Percentiles rank a stretch among this genome's conserved stretches.
Conservation (phyloP, 2,888 invertebrate genomes). For the Nemapogon koenigi region DNA sequence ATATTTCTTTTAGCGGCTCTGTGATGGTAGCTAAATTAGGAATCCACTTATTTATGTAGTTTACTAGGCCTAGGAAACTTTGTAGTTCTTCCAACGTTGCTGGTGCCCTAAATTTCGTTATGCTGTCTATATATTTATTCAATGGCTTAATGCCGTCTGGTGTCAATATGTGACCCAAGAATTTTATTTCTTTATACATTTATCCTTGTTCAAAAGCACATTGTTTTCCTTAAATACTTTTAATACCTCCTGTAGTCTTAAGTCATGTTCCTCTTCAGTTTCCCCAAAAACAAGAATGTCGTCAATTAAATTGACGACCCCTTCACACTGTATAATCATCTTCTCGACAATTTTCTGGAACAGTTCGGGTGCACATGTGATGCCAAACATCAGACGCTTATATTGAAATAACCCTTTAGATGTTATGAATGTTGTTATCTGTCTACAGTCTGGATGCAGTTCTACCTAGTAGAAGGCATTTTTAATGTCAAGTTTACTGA, state of each 20-base stretch:
- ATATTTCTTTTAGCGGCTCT: slow-evolving; percentile 6
- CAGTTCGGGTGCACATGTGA: slow-evolving; percentile 36
- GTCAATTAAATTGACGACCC: slow-evolving; percentile 30
- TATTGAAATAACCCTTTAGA: too few relatives aligned
- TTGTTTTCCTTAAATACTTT: slow-evolving; percentile 12
- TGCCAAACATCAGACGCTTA: too few relatives aligned
- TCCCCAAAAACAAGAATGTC: slow-evolving; percentile 29
- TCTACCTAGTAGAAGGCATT: too few relatives aligned
- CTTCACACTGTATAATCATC: slow-evolving; percentile 25
- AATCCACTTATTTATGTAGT: slow-evolving; percentile 20
- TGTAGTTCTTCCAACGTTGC: slow-evolving; percentile 19
- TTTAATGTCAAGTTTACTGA: too few relatives aligned
- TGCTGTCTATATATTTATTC: slow-evolving; percentile 15
- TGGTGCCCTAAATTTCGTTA: slow-evolving; percentile 21
- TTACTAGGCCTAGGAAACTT: slow-evolving; percentile 23
- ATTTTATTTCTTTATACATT: slow-evolving; percentile 24
- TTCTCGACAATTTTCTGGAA: slow-evolving; percentile 33
- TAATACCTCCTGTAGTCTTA: slow-evolving; percentile 18
- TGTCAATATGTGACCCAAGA: slow-evolving; percentile 23
- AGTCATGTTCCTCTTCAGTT: slow-evolving; percentile 23
- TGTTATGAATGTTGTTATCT: too few relatives aligned
- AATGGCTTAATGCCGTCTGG: slow-evolving; percentile 21
- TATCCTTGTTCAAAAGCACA: slow-evolving; percentile 17
- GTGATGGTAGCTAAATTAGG: slow-evolving; percentile 9
- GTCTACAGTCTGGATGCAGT: too few relatives aligned